Conservation (phyloP, 2,888 invertebrate genomes). For the Hanleya hanleyi region DNA sequence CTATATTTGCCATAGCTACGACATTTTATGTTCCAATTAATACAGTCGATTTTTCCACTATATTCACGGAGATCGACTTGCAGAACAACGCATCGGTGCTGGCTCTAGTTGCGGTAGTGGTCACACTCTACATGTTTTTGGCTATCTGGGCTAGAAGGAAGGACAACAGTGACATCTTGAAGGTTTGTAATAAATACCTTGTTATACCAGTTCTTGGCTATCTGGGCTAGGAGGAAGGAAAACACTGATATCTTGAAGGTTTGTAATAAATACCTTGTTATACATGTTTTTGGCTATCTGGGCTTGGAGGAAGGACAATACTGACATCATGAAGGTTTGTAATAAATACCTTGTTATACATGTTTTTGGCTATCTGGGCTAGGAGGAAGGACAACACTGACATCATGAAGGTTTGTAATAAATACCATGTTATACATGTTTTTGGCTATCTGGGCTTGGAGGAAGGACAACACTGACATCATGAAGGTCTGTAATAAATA, state of each 20-base stretch:
- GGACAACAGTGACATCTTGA: slow-evolving; percentile 66
- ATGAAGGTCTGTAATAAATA: no score
- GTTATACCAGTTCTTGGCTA: no score
- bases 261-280: no score
- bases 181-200: no score
- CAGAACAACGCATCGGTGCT: slow-evolving; percentile 71
- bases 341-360: no score
- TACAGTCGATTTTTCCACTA: slow-evolving; percentile 71
- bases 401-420: no score
- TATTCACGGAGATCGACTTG: slow-evolving; percentile 68
- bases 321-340: no score
- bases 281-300: no score
- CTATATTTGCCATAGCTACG: slow-evolving; percentile 41
- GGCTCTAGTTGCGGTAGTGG: slow-evolving; percentile 63
- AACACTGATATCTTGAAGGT: slow-evolving; percentile 65
- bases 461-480: no score
- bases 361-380: no score
- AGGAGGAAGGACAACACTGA: no score
- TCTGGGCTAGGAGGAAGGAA: slow-evolving; percentile 70
- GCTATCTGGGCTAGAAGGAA: slow-evolving; percentile 67
- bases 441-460: slow-evolving; percentile 67
- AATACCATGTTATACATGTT: slow-evolving; percentile 60
- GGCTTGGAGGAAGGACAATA: no score
- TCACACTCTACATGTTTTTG: slow-evolving; percentile 62
- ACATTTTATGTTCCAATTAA: slow-evolving; percentile 71